Base-by-base conservation (phyloP, 2,797 vertebrate species). In the Pseudochaenichthys georgianus region DNA sequence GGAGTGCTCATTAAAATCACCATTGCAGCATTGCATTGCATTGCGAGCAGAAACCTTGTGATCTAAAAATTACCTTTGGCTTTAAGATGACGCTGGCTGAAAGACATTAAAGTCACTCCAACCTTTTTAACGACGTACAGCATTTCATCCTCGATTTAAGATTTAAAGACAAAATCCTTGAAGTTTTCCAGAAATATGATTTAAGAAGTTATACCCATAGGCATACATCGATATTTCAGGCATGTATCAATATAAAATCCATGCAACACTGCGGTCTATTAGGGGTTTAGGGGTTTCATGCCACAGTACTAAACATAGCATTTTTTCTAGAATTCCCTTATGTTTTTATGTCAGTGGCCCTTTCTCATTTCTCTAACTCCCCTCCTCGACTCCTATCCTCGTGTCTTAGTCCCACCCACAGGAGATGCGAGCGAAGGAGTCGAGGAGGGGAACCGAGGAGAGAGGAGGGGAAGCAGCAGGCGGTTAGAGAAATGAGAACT, bases 1-100 rank as follows among this genome's bases (percentile, higher is more conserved):
- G 57, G 67, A 77, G 73, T 75, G 67, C 65, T 83, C 73, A 83
- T 91, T 88, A 85, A 71, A 84, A 77, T 81, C 78, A 87, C 82
- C 60, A 64, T 78, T 85, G 62, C 77, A 82, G 68, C 88, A 21
- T 21, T 21, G 21, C 88, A 21, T 21, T 21, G 21, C 21, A 21
- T 21, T 21, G 21, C 70, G 38, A 74, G 66, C 75, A 70, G 64
- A 80, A 76, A 82, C 73, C 86, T 82, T 72, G 68, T 87, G 84
- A 81, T 83, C 50, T 80, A 53, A 46, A 76, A 82, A 81, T 83
- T 66, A 80, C 75, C 73, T 78, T 81, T 77, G 65, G 73, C 42
- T 85, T 83, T 84, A 57, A 75, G 67, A 15, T 50, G 41, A 31
- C 38, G 74, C 76, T 78, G 68, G 64, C 58, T 63, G 62, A 83